Base-by-base conservation (phyloP, 2,888 invertebrate species). In the Periphyllus acericola region DNA sequence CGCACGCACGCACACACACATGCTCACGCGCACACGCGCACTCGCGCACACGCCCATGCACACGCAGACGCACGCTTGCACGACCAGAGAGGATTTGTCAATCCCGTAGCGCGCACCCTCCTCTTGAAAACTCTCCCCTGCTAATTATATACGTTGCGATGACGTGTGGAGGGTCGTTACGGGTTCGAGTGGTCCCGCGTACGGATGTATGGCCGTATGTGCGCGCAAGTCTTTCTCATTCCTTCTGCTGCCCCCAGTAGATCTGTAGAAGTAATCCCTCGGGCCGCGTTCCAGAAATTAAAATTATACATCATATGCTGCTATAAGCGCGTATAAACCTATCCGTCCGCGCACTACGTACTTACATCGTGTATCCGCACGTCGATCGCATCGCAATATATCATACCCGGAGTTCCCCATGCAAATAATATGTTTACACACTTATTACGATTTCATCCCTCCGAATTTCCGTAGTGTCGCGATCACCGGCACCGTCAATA, bases 141-240 rank as follows among this genome's bases (percentile, higher is more conserved):
- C 86, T 86, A 86, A 86, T 86, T 86, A 86, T 80, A 80, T 40
- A 86, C 85, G 79, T 71, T 34, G 79, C 21, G 86, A 79, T 40
- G 79, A 86, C 86, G 36, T 21, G 71, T 52, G 72, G 68, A 68
- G 85, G 86, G 79, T 80, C 79, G 79, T 85, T 83, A 75, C 21
- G 29, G n/a, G 11, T 32, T 40, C 84, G 55, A 80, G 79, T 80
- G 55, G 25, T 55, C 25, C 68, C 14, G 46, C 66, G 21, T 71
- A 17, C n/a, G 71, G 3, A 17, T 71, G 9, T 11, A 34, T 34
- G 25, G 79, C 71, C 79, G 29, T 85, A 75, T 11, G 25, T 9
- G 76, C 76, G 17, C 6, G 25, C 4, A 32, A 52, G 29, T 29
- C 60, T n/a, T 3, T 36, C 19, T 3, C 66, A 3, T 36, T 46